These are phyloP conservation scores for Hyles euphorbiae DNA, from an alignment of 1,140 invertebrate genomes.

Conservation along the genomic window DNA sequence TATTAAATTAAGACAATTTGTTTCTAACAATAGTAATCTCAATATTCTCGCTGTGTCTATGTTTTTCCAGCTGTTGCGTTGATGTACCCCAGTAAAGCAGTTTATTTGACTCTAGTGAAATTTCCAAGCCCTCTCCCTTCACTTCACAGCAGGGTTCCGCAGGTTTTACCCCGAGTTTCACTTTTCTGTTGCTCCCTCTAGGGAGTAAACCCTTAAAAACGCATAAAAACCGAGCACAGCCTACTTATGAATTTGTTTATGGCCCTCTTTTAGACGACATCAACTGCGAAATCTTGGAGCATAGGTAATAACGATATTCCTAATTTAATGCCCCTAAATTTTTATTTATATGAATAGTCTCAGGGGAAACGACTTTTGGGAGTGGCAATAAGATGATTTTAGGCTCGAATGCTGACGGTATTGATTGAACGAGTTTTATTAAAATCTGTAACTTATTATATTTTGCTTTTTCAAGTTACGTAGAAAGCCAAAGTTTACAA, in stretches of 20 bases:
- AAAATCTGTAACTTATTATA: too few species aligned
- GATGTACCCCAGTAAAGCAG: background rate
- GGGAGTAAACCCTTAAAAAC: slow-evolving; percentile 59
- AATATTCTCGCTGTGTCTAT: too few species aligned
- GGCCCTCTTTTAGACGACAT: slow-evolving; percentile 55
- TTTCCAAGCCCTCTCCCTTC: slow-evolving; percentile 35
- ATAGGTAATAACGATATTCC: slow-evolving; percentile 48
- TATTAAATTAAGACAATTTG: too few species aligned
- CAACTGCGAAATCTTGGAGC: slow-evolving; percentile 39
- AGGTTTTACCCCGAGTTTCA: slow-evolving; percentile 63
- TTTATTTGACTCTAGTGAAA: slow-evolving; percentile 24
- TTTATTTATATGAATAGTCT: slow-evolving; percentile 11
- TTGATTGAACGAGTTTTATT: too few species aligned
- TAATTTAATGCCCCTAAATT: slow-evolving; percentile 48
- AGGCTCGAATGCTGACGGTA: too few species aligned
- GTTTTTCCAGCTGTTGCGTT: too few species aligned
- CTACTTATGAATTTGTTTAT: slow-evolving; percentile 75
- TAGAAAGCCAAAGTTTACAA: too few species aligned
- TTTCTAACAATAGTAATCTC: too few species aligned
- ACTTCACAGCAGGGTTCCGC: slow-evolving; percentile 44
- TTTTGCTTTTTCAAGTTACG: too few species aligned
- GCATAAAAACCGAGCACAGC: slow-evolving; percentile 62
- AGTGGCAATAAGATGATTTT: background rate
- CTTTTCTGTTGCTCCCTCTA: slow-evolving; percentile 49
- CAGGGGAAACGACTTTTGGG: too few species aligned